These are phyloP conservation scores for Rhopalosiphum nymphaeae DNA, from an alignment of 2,888 invertebrate genomes.

Conservation along the genomic window DNA sequence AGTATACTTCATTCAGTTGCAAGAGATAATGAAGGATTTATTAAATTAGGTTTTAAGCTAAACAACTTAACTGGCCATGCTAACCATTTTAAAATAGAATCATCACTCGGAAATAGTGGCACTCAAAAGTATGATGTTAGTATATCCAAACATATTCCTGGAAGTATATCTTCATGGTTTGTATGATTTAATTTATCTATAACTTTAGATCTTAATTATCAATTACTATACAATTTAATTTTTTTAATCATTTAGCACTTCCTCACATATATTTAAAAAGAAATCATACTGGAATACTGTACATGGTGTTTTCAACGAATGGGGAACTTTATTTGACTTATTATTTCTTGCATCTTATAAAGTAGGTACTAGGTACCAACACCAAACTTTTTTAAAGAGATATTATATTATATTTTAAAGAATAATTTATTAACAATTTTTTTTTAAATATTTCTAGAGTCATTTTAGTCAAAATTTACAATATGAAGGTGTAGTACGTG, in stretches of 20 bases:
- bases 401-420: not conserved
- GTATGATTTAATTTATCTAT: not conserved
- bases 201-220: not conserved
- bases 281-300: conserved; percentile 54
- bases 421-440: not conserved
- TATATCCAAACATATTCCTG: conserved; percentile 53
- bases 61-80: conserved; percentile 50
- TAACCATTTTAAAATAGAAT: conserved; percentile 54
- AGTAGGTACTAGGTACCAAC: conserved; percentile 19
- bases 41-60: conserved; percentile 44
- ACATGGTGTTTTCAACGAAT: conserved; percentile 47
- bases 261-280: conserved; percentile 45
- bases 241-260: conserved; percentile 22
- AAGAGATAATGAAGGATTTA: conserved; percentile 52
- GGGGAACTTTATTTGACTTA: conserved; percentile 51
- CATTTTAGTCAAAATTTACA: conserved; percentile 60
- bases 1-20: conserved; percentile 35
- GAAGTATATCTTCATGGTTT: conserved; percentile 53
- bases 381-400: not conserved
- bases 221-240: not conserved
- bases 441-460: conserved; percentile 29
- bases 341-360: conserved; percentile 32
- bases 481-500: conserved; percentile 61
- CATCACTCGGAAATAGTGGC: conserved; percentile 43
- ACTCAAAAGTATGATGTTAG: conserved; percentile 35